Conservation (phyloP, 2,888 invertebrate species). For the Andrena marginata region DNA sequence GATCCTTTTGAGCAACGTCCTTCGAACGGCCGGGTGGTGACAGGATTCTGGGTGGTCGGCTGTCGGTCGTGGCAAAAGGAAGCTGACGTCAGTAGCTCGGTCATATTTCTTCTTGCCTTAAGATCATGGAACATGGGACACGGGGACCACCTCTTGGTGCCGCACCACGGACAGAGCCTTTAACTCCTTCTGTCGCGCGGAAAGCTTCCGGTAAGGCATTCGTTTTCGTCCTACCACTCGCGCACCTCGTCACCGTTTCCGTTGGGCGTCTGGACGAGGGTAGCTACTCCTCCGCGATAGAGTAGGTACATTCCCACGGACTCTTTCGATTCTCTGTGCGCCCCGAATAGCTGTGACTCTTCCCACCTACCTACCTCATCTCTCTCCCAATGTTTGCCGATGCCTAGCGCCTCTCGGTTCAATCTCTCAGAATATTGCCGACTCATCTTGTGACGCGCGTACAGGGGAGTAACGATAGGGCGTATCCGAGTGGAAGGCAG, state of each 20-base stretch:
- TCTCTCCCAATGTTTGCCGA: too few relatives aligned
- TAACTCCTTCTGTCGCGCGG: slow-evolving; percentile 62
- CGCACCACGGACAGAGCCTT: slow-evolving; percentile 35
- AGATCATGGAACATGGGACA: slow-evolving; percentile 66
- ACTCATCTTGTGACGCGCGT: neutral
- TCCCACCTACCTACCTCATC: too few relatives aligned
- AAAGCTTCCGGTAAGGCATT: slow-evolving; percentile 67
- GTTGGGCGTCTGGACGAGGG: neutral
- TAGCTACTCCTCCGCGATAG: too few relatives aligned
- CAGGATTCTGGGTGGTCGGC: slow-evolving; percentile 84
- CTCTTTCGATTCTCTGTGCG: too few relatives aligned
- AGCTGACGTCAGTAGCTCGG: slow-evolving; percentile 78
- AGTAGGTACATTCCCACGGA: too few relatives aligned
- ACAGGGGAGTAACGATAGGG: slow-evolving; percentile 1
- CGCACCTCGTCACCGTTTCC: neutral
- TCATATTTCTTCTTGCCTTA: slow-evolving; percentile 80
- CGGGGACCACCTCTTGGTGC: slow-evolving; percentile 67
- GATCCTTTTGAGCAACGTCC: slow-evolving; percentile 71
- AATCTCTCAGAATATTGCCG: neutral
- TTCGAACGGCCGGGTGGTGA: slow-evolving; percentile 80
- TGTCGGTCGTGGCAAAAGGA: slow-evolving; percentile 77
- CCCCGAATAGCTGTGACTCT: too few relatives aligned
- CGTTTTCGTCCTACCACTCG: slow-evolving; percentile 8
- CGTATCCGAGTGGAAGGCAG: slow-evolving; percentile 4
- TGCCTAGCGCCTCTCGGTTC: too few relatives aligned